phyloP scores from a whole-genome alignment of 2,797 vertebrate genomes.

The Aplochiton taeniatus region DNA sequence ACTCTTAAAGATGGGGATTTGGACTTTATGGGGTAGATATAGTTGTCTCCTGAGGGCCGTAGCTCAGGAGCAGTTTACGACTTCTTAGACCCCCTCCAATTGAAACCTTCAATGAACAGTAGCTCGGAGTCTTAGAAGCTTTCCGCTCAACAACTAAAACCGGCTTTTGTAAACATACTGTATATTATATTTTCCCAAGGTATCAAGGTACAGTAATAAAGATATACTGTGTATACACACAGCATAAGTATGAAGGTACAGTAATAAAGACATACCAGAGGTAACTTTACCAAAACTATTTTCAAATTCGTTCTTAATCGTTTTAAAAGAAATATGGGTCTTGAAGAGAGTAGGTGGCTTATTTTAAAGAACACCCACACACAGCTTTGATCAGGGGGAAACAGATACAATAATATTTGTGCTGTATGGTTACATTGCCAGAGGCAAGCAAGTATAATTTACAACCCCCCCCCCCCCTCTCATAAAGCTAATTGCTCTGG shows the following conservation, averaged over 20 bases:
- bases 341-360: too few relatives aligned
- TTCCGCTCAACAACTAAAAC: background rate
- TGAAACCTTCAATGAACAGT: constrained; percentile 33
- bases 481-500: background rate
- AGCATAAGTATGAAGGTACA: background rate
- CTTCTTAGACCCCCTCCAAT: constrained; percentile 16
- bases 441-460: constrained; percentile 42
- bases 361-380: background rate
- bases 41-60: constrained; percentile 64
- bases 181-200: background rate
- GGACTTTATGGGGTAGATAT: constrained; percentile 64
- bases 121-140: background rate
- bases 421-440: constrained; percentile 38
- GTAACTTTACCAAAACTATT: too few relatives aligned
- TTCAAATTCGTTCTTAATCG: too few relatives aligned
- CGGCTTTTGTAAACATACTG: constrained; percentile 11
- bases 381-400: constrained; percentile 52
- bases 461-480: background rate
- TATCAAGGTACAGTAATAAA: background rate
- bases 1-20: constrained; percentile 47
- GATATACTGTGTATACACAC: too few relatives aligned
- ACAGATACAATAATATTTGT: constrained; percentile 10
- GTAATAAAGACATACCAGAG: too few relatives aligned
- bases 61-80: constrained; percentile 53
- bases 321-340: too few relatives aligned